Conservation (phyloP, 2,888 invertebrate species). For the Stenurella melanura region DNA sequence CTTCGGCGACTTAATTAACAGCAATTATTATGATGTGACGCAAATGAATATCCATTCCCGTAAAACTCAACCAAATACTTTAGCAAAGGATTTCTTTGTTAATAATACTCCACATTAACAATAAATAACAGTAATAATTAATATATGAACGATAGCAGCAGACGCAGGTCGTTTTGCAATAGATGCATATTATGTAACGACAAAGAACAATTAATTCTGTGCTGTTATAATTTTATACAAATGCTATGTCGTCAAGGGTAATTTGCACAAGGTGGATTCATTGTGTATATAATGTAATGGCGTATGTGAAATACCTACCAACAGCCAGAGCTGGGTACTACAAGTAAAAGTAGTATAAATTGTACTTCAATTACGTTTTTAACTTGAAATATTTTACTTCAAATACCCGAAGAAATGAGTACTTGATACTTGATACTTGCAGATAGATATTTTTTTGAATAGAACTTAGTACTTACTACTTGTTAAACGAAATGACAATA, state of each 20-base stretch:
- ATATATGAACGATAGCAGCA: conserved; percentile 35
- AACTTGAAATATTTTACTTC: too few relatives aligned
- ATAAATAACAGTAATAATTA: conserved; percentile 32
- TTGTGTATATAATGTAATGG: background rate
- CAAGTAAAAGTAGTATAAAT: too few relatives aligned
- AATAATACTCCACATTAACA: conserved; percentile 11
- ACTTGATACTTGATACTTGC: too few relatives aligned
- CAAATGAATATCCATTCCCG: conserved; percentile 9
- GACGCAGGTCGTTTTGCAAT: conserved; percentile 37
- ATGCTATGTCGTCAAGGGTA: conserved; percentile 14
- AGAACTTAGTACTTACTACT: too few relatives aligned
- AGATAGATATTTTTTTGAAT: too few relatives aligned
- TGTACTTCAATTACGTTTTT: too few relatives aligned
- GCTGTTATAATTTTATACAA: conserved; percentile 40
- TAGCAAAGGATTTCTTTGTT: conserved; percentile 6
- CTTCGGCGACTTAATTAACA: conserved; percentile 10
- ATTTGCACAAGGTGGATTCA: conserved; percentile 6
- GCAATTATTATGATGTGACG: background rate
- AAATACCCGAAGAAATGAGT: too few relatives aligned
- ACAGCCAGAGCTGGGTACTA: too few relatives aligned
- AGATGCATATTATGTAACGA: conserved; percentile 36
- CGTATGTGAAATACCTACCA: too few relatives aligned
- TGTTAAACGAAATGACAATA: too few relatives aligned
- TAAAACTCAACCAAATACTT: conserved; percentile 6
- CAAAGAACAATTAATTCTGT: conserved; percentile 40